Base-by-base conservation (phyloP, 2,113 vertebrate species). In the Thamnophis sirtalis region DNA sequence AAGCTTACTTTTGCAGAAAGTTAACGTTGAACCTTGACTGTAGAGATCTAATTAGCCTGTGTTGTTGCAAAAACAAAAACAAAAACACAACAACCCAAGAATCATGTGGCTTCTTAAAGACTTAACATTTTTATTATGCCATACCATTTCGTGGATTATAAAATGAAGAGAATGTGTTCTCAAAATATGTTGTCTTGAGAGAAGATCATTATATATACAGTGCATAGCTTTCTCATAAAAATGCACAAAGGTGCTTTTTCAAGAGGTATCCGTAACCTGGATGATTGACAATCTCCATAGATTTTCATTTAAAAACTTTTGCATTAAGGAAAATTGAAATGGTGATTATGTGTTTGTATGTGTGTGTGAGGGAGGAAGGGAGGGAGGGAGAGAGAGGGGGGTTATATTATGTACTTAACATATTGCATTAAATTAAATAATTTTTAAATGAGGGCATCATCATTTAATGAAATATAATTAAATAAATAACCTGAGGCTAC, bases 1-100 rank as follows among this genome's bases (percentile, higher is more conserved):
- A 38, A 93, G 58, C 19, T 58, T 86, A 48, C 85, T 68, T 89
- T 91, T 95, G 90, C 63, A 91, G 89, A 95, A 93, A 90, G 86
- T 15, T 28, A 88, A 88, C 38, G 9, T 33, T 56, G 80, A 84
- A 80, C 68, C 38, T 80, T 38, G 68, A 80, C 6, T 8, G 15
- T 38, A 80, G 68, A 80, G 68, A 80, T 5, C 33, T 9, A 43
- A 80, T 33, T 80, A 80, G 8, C n/a, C n/a, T 19, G 15, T 19
- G 68, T 38, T 19, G 68, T 80, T 33, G 68, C 68, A 80, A 80
- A 80, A 58, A 19, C 8, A n/a, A n/a, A n/a, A n/a, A n/a, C n/a
- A n/a, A n/a, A n/a, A n/a, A n/a, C n/a, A n/a, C n/a, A n/a, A n/a
- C n/a, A n/a, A n/a, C n/a, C 43, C 17, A 33, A 15, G 68, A 80